Evolutionary conservation across 2,113 vertebrate species (phyloP).

Genomic region (Vulpes ferrilata): DNA sequence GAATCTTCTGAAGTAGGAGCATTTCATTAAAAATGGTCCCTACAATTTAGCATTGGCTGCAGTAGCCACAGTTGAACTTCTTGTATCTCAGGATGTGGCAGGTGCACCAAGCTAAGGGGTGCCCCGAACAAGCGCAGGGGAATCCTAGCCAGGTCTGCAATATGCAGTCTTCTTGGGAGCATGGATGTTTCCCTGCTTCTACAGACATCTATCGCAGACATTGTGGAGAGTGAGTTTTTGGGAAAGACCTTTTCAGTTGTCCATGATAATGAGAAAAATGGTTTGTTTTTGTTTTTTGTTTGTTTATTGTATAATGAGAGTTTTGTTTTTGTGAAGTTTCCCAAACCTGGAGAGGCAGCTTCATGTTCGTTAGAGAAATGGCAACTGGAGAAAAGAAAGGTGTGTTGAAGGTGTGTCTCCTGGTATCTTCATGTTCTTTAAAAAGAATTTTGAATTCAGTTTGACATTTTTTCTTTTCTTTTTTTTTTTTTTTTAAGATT

Average conservation of each 20-base stretch:
- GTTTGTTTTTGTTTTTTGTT: background rate
- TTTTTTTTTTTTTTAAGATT: too few species aligned
- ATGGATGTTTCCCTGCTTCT: background rate
- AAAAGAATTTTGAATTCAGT: background rate
- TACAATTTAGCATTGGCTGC: background rate
- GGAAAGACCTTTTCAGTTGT: background rate
- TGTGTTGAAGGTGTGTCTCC: background rate
- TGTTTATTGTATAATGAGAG: background rate
- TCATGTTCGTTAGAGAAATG: background rate
- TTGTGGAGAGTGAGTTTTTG: background rate
- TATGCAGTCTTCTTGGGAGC: background rate
- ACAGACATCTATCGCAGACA: background rate
- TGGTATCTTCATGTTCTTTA: background rate
- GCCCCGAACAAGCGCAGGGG: rapidly evolving
- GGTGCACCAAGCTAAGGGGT: background rate
- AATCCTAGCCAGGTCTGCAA: background rate
- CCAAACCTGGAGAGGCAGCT: background rate
- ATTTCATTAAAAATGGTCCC: background rate
- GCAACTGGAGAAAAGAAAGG: background rate
- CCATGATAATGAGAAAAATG: background rate
- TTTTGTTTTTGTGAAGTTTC: conserved; percentile 6
- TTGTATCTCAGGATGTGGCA: background rate
- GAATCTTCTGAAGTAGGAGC: background rate
- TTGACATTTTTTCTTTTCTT: background rate
- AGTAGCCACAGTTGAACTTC: background rate